These are phyloP conservation scores for Punctoribates punctum DNA, from an alignment of 2,888 invertebrate species.

Conservation along the genomic window DNA sequence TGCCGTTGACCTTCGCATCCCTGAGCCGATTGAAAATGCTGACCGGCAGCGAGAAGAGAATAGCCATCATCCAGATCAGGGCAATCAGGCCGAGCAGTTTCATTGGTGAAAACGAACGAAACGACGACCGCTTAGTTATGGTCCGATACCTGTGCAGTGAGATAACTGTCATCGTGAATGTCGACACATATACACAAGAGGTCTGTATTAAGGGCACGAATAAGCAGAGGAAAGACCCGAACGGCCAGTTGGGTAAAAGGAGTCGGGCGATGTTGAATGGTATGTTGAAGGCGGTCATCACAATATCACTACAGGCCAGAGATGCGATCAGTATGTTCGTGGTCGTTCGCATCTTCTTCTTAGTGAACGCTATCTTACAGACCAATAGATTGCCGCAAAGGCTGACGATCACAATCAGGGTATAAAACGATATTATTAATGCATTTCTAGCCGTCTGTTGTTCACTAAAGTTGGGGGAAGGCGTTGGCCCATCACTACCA, in stretches of 20 bases:
- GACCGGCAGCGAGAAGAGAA: slow-evolving; percentile 41
- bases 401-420: slow-evolving; percentile 30
- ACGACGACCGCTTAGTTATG: not conserved
- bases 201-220: slow-evolving; percentile 55
- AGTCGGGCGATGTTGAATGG: slow-evolving; percentile 50
- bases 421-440: slow-evolving; percentile 6
- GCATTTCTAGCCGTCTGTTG: not conserved
- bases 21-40: slow-evolving; percentile 39
- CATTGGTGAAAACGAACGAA: not conserved
- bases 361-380: slow-evolving; percentile 29
- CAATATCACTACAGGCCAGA: slow-evolving; percentile 34
- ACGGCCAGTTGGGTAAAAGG: slow-evolving; percentile 55
- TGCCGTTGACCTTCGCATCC: not conserved
- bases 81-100: slow-evolving; percentile 49
- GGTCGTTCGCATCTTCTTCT: slow-evolving; percentile 35
- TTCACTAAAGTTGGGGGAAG: not conserved
- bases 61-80: slow-evolving; percentile 47
- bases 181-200: slow-evolving; percentile 52
- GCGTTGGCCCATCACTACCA: not conserved
- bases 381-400: slow-evolving; percentile 38
- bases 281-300: slow-evolving; percentile 38
- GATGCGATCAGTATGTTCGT: slow-evolving; percentile 39
- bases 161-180: slow-evolving; percentile 56
- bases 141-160: slow-evolving; percentile 54
- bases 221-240: slow-evolving; percentile 55